phyloP scores from a whole-genome alignment of 2,113 vertebrate genomes.

The Pontoporia blainvillei region DNA sequence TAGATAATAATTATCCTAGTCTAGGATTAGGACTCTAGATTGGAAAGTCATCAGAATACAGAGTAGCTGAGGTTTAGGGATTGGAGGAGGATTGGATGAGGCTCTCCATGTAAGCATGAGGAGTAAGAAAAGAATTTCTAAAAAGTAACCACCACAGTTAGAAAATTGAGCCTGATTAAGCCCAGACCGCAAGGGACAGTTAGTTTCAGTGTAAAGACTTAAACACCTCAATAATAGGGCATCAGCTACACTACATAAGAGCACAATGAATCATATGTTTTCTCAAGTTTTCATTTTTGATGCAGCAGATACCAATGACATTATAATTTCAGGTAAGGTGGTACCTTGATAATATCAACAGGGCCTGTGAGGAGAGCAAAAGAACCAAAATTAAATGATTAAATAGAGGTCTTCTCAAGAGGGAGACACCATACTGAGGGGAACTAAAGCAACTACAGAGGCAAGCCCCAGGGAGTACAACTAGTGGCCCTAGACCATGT shows the following conservation, averaged over 20 bases:
- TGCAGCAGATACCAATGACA: background rate
- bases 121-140: conserved; percentile 4
- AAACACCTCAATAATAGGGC: background rate
- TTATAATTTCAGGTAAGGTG: conserved; percentile 1
- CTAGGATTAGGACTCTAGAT: background rate
- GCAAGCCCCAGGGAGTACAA: background rate
- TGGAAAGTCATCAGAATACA: background rate
- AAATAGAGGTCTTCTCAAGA: conserved; percentile 8
- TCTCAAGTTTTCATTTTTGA: conserved; percentile 1
- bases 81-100: background rate
- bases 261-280: background rate
- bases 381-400: conserved; percentile 1
- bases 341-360: background rate
- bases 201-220: background rate
- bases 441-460: background rate
- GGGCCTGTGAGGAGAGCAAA: background rate
- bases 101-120: background rate
- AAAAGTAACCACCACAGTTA: background rate
- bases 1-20: background rate
- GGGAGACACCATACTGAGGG: background rate
- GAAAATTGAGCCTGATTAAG: background rate
- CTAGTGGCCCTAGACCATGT: background rate
- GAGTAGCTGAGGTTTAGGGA: background rate
- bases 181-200: background rate
- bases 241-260: background rate